Evolutionary conservation across 2,797 vertebrate species (phyloP), one percentile per base, ranked within the genome.

Genomic region (Rhynchotus rufescens): DNA sequence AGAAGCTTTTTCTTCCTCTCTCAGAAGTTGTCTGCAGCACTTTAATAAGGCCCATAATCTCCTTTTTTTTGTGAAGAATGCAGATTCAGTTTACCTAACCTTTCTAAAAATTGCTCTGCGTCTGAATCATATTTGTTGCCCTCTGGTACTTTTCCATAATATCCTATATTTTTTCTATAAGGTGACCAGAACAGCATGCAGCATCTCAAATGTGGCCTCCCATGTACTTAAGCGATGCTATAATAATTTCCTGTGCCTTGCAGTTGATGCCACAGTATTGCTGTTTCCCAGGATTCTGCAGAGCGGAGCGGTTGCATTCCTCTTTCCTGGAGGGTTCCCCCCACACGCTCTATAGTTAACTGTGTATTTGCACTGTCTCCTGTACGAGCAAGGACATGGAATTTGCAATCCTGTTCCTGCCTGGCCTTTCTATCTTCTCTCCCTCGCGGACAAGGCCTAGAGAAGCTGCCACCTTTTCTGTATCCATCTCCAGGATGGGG

Each of bases 171-270:
- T 92, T 19, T 19, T 49, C 22, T 10, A 60, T 89, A 91, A 91
- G 78, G 73, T 91, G 91, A 90, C 88, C 96, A 95, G 93, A 96
- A 94, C 38, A 73, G 32, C 84, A 94, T 64, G 80, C 51, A 79
- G 59, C 80, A 68, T 93, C 94, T 81, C 81, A 95, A 72, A 85
- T 88, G 76, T 95, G 94, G 87, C 67, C 86, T 97, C 92, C 67
- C 51, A 66, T 93, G 60, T 95, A 79, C 86, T 97, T 97, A 97
- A 90, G 73, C 71, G 94, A 56, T 72, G 56, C 76, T 86, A 45
- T 90, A 95, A 94, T 92, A 95, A 97, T 97, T 98, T 97, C 97
- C 95, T 96, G 95, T 94, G 94, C 92, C 94, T 97, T 97, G 95
- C 65, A 94, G 80, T 69, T 96, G 90, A 97, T 96, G 86, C 47